Percentiles rank a stretch among this genome's conserved stretches.
phyloP scores from a whole-genome alignment of 2,888 invertebrate genomes.

The Chymomyza caudatula region DNA sequence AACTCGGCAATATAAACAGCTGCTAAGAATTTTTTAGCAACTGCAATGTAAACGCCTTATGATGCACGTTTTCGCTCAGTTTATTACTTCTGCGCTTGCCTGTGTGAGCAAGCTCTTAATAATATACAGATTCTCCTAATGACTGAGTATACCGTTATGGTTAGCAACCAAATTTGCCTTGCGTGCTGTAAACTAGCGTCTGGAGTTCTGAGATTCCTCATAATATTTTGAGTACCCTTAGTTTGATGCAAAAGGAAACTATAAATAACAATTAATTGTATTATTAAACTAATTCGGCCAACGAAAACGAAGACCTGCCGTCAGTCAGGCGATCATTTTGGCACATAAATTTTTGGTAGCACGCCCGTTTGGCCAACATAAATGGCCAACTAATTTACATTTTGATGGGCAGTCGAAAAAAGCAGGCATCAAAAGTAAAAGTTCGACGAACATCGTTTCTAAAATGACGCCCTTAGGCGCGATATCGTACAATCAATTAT shows the following conservation, averaged over 20 bases:
- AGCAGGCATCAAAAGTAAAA: conserved; percentile 53
- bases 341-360: conserved; percentile 49
- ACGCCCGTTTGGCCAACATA: conserved; percentile 8
- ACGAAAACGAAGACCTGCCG: conserved; percentile 27
- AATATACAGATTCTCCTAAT: too few relatives aligned
- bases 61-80: too few relatives aligned
- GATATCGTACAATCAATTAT: conserved; percentile 58
- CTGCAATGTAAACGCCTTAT: too few relatives aligned
- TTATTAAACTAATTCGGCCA: conserved; percentile 69
- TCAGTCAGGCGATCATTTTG: conserved; percentile 62
- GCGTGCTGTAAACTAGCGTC: conserved; percentile 61
- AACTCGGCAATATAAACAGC: too few relatives aligned
- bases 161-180: conserved; percentile 30
- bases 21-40: too few relatives aligned
- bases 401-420: conserved; percentile 29
- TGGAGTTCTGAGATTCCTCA: conserved; percentile 20
- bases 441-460: conserved; percentile 43
- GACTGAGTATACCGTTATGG: conserved; percentile 35
- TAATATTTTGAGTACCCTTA: background rate
- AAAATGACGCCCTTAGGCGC: conserved; percentile 59
- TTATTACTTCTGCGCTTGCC: too few relatives aligned
- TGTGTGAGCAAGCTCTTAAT: too few relatives aligned
- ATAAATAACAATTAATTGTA: conserved; percentile 72
- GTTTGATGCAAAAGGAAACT: conserved; percentile 53
- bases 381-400: conserved; percentile 61